Evolutionary conservation across 1,140 invertebrate genomes (phyloP).

Genomic region (Drosophila lacertosa): DNA sequence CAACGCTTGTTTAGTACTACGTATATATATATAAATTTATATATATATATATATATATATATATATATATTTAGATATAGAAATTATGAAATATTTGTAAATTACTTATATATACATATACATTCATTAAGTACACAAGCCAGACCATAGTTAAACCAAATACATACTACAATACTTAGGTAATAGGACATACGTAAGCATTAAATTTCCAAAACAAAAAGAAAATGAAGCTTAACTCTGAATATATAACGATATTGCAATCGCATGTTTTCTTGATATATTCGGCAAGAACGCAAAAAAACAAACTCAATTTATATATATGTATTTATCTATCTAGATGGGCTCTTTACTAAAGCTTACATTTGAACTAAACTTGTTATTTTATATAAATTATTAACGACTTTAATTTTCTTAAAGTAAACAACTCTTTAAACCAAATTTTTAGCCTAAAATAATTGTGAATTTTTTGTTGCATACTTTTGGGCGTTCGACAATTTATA

Average conservation of each 20-base stretch:
- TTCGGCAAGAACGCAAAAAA: no score
- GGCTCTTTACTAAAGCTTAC: no score
- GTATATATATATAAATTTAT: constrained; percentile 29
- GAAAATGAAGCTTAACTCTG: not conserved
- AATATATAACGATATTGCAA: constrained; percentile 1
- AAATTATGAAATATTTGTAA: constrained; percentile 35
- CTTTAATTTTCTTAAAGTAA: no score
- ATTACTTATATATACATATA: constrained; percentile 20
- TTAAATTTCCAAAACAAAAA: not conserved
- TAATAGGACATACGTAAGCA: constrained; percentile 2
- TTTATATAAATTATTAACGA: no score
- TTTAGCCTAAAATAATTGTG: no score
- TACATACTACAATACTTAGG: not conserved
- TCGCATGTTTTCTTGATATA: constrained; percentile 16
- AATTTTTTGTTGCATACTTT: constrained; percentile 31
- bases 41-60: constrained; percentile 17
- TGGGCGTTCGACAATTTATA: constrained; percentile 12
- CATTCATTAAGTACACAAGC: constrained; percentile 39
- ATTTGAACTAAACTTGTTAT: no score
- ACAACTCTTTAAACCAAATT: no score
- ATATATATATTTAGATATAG: constrained; percentile 24
- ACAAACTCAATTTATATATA: no score
- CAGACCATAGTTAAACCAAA: constrained; percentile 40
- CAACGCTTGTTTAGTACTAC: constrained; percentile 31
- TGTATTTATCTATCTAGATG: no score